Base-by-base conservation (phyloP, 1,140 invertebrate species). In the Drosophila asahinai region DNA sequence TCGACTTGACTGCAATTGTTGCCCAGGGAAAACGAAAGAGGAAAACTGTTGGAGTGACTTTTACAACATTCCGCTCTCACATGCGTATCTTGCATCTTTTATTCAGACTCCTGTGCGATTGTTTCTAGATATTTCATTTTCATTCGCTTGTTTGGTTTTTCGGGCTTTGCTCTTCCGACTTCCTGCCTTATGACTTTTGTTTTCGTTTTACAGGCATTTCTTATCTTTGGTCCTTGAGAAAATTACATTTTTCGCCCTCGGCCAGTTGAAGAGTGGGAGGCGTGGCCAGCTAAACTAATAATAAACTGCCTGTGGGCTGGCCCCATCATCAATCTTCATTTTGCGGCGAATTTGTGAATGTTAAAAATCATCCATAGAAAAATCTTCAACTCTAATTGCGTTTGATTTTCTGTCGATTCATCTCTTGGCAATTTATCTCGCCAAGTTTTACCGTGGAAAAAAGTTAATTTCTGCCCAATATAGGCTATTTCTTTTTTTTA, bases 1-100 rank as follows among this genome's bases (percentile, higher is more conserved):
- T 90, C 81, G 86, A 90, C 86, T 89, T 90, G 86, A 89, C 86
- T 90, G 86, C 86, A 90, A 90, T 90, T 90, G 86, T 89, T 89
- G 87, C 78, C 57, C 77, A 79, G 77, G 77, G 76, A 89, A 81
- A 80, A 84, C 52, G 84, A 27, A 48, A 48, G 51, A 43, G 25
- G 38, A 42, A 73, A 38, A 59, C 67, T 55, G 30, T 45, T 78
- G 83, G 81, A 89, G 84, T 90, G 84, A 89, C 84, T 89, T 89
- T 90, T 89, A 79, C 86, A 81, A 75, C 82, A 81, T 49, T 7
- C 48, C 25, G 12, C 57, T 30, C 59, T n/a, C 54, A 45, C 63
- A 55, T 80, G 83, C 83, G 83, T 87, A 87, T 70, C 75, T 61
- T 43, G 43, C 33, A 58, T 60, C 75, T 78, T 66, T 45, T 77